These are phyloP conservation scores for Ypsolopha sequella DNA, from an alignment of 2,888 invertebrate genomes.

Conservation along the genomic window DNA sequence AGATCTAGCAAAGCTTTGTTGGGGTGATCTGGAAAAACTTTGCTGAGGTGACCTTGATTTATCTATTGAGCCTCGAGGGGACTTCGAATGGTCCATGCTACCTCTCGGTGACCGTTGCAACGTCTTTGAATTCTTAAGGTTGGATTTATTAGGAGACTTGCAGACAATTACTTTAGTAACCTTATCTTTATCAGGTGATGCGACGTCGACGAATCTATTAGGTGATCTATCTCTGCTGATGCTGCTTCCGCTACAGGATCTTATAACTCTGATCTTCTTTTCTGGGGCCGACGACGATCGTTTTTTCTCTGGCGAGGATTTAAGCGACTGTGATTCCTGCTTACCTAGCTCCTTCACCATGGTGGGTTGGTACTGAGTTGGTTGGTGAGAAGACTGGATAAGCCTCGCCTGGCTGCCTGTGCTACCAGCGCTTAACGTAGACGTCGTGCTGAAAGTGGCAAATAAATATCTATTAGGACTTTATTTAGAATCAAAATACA, in stretches of 20 bases:
- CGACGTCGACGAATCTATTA: constrained; percentile 29
- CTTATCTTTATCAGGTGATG: constrained; percentile 52
- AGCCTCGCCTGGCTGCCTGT: constrained; percentile 93
- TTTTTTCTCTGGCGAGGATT: constrained; percentile 62
- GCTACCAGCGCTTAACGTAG: constrained; percentile 93
- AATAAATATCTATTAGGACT: neutral
- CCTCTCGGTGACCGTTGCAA: constrained; percentile 65
- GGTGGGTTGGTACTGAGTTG: constrained; percentile 91
- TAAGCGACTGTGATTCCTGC: constrained; percentile 67
- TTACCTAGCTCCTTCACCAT: constrained; percentile 92
- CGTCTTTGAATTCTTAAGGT: constrained; percentile 49
- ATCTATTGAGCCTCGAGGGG: constrained; percentile 70
- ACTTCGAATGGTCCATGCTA: constrained; percentile 61
- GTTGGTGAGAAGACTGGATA: constrained; percentile 94
- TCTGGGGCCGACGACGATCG: constrained; percentile 29
- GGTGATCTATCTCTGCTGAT: constrained; percentile 60
- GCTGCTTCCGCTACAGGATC: constrained; percentile 67
- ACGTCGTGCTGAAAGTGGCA: constrained; percentile 81
- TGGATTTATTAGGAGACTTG: constrained; percentile 63
- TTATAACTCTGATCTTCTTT: constrained; percentile 57
- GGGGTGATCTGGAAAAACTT: constrained; percentile 40
- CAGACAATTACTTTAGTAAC: constrained; percentile 64
- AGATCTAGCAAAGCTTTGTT: constrained; percentile 27
- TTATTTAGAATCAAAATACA: no score
- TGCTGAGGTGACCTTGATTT: constrained; percentile 68